These are phyloP conservation scores for Nasua narica DNA, from an alignment of 2,797 vertebrate genomes.

Conservation along the genomic window DNA sequence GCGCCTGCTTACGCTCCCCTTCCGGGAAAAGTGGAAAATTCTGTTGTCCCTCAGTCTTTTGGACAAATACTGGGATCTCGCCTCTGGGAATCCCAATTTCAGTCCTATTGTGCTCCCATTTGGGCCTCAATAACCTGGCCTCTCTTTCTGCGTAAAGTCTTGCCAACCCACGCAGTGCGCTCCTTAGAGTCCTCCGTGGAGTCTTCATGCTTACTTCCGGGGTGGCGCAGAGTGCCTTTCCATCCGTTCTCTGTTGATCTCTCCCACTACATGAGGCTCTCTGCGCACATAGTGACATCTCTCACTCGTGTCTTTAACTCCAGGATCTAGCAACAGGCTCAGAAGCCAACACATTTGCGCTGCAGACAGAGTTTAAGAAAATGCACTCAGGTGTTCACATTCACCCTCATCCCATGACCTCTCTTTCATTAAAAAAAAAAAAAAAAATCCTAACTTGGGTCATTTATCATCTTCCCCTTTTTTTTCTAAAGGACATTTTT, in stretches of 20 bases:
- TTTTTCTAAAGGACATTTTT: neutral
- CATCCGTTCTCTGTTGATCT: neutral
- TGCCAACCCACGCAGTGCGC: neutral
- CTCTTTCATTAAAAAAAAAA: neutral
- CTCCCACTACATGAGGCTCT: neutral
- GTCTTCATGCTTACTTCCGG: neutral
- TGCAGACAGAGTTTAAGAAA: neutral
- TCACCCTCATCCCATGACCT: neutral
- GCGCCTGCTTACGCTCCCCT: neutral
- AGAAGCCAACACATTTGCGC: neutral
- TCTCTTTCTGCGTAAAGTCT: neutral
- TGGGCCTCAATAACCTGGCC: neutral
- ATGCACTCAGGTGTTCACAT: neutral
- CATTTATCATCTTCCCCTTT: neutral
- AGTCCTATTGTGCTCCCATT: neutral
- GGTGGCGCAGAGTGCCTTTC: too few species aligned
- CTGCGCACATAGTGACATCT: neutral
- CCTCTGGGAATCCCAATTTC: neutral
- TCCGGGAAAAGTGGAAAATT: neutral
- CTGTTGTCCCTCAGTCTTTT: neutral
- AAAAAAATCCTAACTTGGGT: neutral
- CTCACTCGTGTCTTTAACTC: neutral
- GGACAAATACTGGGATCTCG: neutral
- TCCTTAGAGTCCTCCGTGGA: too few species aligned
- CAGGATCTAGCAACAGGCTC: neutral